Evolutionary conservation across 2,113 vertebrate genomes (phyloP).

Genomic region (Crotalus horridus): DNA sequence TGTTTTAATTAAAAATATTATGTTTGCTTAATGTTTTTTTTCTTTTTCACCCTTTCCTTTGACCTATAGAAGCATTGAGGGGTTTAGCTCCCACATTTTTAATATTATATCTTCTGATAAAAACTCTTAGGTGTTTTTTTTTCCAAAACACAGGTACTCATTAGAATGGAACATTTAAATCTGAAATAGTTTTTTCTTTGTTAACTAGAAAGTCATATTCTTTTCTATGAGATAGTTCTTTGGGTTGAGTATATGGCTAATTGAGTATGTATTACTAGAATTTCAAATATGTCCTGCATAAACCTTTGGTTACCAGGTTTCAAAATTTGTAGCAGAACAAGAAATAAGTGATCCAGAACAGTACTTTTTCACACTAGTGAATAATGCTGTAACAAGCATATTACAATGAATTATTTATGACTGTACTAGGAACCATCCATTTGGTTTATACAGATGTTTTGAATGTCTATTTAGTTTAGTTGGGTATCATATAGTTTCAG

Average conservation of each 20-base stretch:
- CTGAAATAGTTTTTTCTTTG: neutral
- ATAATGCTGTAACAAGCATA: neutral
- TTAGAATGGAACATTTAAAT: neutral
- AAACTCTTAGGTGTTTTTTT: neutral
- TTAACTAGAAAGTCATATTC: neutral
- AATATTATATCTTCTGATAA: neutral
- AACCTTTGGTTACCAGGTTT: neutral
- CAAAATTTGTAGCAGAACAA: neutral
- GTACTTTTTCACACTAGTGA: neutral
- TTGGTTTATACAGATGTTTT: neutral
- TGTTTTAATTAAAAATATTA: neutral
- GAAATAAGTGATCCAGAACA: neutral
- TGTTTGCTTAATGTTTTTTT: neutral
- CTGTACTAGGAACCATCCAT: neutral
- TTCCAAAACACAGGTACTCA: neutral
- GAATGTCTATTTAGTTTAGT: neutral
- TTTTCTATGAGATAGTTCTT: neutral
- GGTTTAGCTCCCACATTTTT: neutral
- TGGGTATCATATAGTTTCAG: neutral
- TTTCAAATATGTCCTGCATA: neutral
- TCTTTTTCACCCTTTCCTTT: neutral
- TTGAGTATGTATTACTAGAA: neutral
- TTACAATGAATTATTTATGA: neutral
- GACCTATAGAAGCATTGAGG: neutral
- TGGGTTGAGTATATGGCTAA: neutral